Evolutionary conservation across 1,140 invertebrate species (phyloP).

Genomic region (Caenorhabditis tropicalis): DNA sequence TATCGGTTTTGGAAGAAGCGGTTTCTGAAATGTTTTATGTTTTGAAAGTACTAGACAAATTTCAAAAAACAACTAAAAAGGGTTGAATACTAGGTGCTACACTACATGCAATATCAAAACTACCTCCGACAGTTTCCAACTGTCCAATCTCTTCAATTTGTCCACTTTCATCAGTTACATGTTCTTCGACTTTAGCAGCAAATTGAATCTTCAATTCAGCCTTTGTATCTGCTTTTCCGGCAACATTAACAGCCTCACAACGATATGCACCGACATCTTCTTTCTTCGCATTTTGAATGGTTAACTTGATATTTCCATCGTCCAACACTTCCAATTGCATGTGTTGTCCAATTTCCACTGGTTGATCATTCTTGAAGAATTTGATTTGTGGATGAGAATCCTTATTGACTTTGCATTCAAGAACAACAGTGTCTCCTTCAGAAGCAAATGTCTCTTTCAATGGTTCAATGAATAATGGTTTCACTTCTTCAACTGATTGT

Average conservation of each 20-base stretch:
- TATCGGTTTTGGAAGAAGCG: constrained; percentile 40
- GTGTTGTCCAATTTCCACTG: constrained; percentile 60
- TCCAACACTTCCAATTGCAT: constrained; percentile 59
- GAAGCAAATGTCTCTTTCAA: constrained; percentile 61
- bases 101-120: background rate
- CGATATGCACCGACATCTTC: constrained; percentile 66
- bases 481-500: constrained; percentile 57
- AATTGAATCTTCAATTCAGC: constrained; percentile 55
- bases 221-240: constrained; percentile 53
- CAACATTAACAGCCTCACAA: constrained; percentile 60
- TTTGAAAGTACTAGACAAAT: background rate
- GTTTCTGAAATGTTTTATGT: constrained; percentile 54
- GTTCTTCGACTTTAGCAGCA: constrained; percentile 48
- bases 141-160: constrained; percentile 49
- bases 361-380: constrained; percentile 64
- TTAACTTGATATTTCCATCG: constrained; percentile 65
- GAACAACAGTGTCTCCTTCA: constrained; percentile 64
- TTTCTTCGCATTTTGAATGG: constrained; percentile 59
- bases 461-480: constrained; percentile 65
- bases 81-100: background rate
- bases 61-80: background rate
- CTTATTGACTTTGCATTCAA: constrained; percentile 64
- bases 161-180: constrained; percentile 38
- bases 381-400: constrained; percentile 68
- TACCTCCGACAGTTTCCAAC: constrained; percentile 40